Conservation (phyloP, 2,113 vertebrate species). For the Sisor rabdophorus region DNA sequence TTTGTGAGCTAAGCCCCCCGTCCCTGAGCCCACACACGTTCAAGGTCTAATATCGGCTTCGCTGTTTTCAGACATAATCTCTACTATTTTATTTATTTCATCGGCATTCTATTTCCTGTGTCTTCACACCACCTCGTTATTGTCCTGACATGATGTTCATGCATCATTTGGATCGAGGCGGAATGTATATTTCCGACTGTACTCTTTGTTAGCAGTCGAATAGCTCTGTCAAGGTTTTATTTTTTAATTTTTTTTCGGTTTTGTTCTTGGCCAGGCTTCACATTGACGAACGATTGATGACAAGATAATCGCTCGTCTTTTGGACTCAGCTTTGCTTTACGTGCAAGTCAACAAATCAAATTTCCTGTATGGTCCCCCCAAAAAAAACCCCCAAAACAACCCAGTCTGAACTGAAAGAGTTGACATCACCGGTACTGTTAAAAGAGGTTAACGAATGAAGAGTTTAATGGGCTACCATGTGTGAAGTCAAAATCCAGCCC, state of each 20-base stretch:
- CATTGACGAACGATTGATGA: conserved; percentile 13
- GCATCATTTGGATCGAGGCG: neutral
- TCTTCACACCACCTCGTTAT: neutral
- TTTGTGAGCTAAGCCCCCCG: neutral
- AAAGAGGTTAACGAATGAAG: conserved; percentile 63
- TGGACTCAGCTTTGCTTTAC: neutral
- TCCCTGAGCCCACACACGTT: neutral
- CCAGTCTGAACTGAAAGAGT: too few species aligned
- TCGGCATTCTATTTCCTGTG: neutral
- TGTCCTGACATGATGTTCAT: neutral
- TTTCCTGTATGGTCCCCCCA: too few species aligned
- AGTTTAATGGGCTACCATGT: conserved; percentile 51
- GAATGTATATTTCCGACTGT: neutral
- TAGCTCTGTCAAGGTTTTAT: conserved; percentile 5
- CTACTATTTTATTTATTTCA: neutral
- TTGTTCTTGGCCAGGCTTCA: neutral
- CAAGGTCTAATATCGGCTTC: neutral
- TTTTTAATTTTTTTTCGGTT: too few species aligned
- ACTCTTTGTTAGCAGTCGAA: conserved; percentile 1
- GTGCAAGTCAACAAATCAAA: too few species aligned
- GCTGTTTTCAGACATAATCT: neutral
- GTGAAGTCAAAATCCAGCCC: conserved; percentile 41
- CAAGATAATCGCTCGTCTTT: conserved; percentile 24
- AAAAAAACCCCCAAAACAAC: too few species aligned
- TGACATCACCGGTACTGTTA: too few species aligned